Evolutionary conservation across 2,113 vertebrate genomes (phyloP), one percentile per base, ranked within the genome.

Genomic region (Atlantisia rogersi): DNA sequence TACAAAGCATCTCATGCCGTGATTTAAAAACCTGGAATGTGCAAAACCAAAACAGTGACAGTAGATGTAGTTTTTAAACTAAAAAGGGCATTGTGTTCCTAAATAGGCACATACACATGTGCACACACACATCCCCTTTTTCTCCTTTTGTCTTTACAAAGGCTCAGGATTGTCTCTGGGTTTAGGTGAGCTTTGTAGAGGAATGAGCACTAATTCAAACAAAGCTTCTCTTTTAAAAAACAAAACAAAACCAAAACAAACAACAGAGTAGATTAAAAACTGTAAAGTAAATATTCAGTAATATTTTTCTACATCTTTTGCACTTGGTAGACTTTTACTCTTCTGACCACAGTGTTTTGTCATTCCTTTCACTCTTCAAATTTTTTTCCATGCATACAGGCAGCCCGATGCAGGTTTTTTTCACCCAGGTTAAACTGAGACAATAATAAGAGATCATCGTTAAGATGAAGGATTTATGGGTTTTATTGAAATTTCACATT

Each of bases 41-140:
- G 7, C 13, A 82, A 71, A 78, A 68, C 39, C 69, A 26, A 39
- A 52, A 68, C 5, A 53, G 6, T 50, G 12, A 22, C 6, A 15
- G 4, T 59, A 29, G 13, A 39, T 20, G 5, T 48, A 55, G 4
- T 62, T 83, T 86, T 62, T 6, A 52, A 94, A 89, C 37, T 28
- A 70, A 78, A 78, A 15, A 25, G 11, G 0, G 0, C 4, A 11
- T 82, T 63, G 5, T 48, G 1, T 69, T 95, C 15, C 28, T 88
- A 59, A 75, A 79, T 15, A 16, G 0, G 1, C 12, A 26, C 1
- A 58, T 12, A 73, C 17, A 17, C 28, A 55, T 28, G 12, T 3
- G 5, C 11, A 14, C 0, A 10, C 15, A 46, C 1, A 3, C 10
- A 11, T 14, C 31, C 16, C 28, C 3, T 15, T 80, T 52, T 59